Evolutionary conservation across 1,140 invertebrate genomes (phyloP), one percentile per base, ranked within the genome.

Genomic region (Berghia stephanieae): DNA sequence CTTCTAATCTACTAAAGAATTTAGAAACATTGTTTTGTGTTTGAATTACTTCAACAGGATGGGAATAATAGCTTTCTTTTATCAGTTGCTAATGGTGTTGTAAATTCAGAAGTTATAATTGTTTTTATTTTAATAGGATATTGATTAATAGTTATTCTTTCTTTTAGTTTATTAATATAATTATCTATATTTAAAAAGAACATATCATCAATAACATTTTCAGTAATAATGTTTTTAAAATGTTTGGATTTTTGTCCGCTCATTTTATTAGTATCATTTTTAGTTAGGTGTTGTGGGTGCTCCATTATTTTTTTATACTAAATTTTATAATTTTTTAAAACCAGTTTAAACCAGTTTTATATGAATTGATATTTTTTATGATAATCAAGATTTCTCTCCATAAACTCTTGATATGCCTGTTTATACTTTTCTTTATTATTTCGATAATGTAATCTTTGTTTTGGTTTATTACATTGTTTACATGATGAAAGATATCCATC

Each of bases 1-100:
- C 36, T 16, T 66, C 70, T 52, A 63, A 69, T 52, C 55, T 42
- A 55, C 68, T 67, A 13, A 74, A 27, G 68, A 72, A 52, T 18
- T 72, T 46, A 27, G 67, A 27, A 52, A 52, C 42, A 63, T 60
- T 63, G 10, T 52, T 40, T 5, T 70, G 44, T 13, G 42, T 57
- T 79, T 55, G 24, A 27, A 60, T 60, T 27, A 60, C 34, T 21
- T 60, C 55, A 60, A 60, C 4, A 60, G 55, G 55, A 27, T n/a
- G n/a, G n/a, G 21, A 60, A 60, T 60, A 6, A 60, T 60, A 60
- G 34, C 34, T n/a, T 21, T 27, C 21, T 60, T 60, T 60, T 60
- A 60, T 6, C 34, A 6, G 8, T 6, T 60, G n/a, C 34, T 60
- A 60, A 60, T 27, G 55, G 55, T 60, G 55, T 27, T 60, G 24